phyloP scores from a whole-genome alignment of 1,140 invertebrate genomes.

The Galendromus occidentalis region DNA sequence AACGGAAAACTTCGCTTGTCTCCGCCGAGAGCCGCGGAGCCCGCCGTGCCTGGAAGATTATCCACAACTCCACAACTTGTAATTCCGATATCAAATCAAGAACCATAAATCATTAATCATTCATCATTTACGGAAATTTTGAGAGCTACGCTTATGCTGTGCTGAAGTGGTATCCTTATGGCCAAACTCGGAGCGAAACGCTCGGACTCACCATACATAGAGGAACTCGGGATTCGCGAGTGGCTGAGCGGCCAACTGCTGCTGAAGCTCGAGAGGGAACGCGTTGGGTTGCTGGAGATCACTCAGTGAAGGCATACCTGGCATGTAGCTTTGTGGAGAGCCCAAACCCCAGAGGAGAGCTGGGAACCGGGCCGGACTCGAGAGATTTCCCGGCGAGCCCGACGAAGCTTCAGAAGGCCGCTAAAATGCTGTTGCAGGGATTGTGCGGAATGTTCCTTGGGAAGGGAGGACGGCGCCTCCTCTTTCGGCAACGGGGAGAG shows the following conservation, averaged over 20 bases:
- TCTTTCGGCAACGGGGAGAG: slow-evolving; percentile 58
- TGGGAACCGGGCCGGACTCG: not conserved
- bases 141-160: too few species aligned
- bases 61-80: too few species aligned
- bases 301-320: slow-evolving; percentile 2
- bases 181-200: too few species aligned
- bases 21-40: not conserved
- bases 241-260: not conserved
- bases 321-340: slow-evolving; percentile 2
- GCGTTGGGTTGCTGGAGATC: slow-evolving; percentile 1
- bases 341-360: not conserved
- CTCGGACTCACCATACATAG: not conserved
- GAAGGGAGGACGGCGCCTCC: not conserved
- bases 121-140: too few species aligned
- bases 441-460: slow-evolving; percentile 7
- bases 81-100: too few species aligned
- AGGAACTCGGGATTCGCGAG: not conserved
- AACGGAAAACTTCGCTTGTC: not conserved
- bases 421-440: slow-evolving; percentile 10
- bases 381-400: too few species aligned
- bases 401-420: not conserved
- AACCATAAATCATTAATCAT: too few species aligned
- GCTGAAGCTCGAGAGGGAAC: not conserved
- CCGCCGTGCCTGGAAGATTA: not conserved
- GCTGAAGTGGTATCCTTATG: too few species aligned